Evolutionary conservation across 2,888 invertebrate species (phyloP), one percentile per base, ranked within the genome.

Genomic region (Strigamia transsilvanica): DNA sequence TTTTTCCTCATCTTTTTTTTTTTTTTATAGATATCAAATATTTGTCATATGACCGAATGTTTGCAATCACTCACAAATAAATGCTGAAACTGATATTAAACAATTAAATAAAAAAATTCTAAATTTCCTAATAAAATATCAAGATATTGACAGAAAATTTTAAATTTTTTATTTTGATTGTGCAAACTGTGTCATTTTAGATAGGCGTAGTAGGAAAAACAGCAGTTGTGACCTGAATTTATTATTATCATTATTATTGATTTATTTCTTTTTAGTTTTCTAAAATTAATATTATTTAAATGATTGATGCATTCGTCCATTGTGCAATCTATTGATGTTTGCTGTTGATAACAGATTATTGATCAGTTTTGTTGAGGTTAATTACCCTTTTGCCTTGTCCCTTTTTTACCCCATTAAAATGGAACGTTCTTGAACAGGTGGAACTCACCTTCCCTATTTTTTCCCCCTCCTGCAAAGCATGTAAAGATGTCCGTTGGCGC

Each of bases 361-460:
- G 73, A 73, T 73, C 32, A 27, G 27, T 73, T 13, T 12, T 10
- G 21, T 23, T 32, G 73, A 73, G 73, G 73, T 73, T 73, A 73
- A 73, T 73, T 73, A 73, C 73, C 73, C 73, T 73, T n/a, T 73
- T 73, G 56, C 56, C n/a, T 56, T 2, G 18, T 18, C 27, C 23
- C 32, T 15, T 32, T n/a, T 23, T 10, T 18, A 12, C 61, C 27
- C 73, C 73, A 73, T 73, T 12, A 73, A 32, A 73, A 73, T 73
- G 73, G 73, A 73, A 73, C 32, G 73, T 12, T 73, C 73, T 23
- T 3, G 32, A 32, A 73, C 73, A 73, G 73, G 73, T 73, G 73
- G 73, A 73, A 73, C 73, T 73, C 73, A 73, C 73, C 73, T 32
- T 73, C 56, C 56, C n/a, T 56, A 18, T 56, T 56, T 56, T 46